Percentiles rank a stretch among this genome's conserved stretches.
Evolutionary conservation across 2,888 invertebrate genomes (phyloP).

Genomic region (Cephalotes varians): DNA sequence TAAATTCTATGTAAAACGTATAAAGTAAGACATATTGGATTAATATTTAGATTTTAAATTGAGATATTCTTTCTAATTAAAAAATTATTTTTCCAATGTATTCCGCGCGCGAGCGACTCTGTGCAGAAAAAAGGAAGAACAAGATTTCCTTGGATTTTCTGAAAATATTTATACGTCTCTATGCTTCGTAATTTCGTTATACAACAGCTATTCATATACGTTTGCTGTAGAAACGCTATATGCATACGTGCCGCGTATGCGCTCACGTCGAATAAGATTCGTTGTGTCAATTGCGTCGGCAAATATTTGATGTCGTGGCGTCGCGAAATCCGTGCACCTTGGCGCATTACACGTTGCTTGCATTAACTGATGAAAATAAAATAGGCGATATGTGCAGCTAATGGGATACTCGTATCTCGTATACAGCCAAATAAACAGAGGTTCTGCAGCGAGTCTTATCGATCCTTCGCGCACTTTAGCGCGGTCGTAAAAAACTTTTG

Average conservation of each 20-base stretch:
- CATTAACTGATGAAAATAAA: constrained; percentile 66
- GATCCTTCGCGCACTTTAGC: constrained; percentile 46
- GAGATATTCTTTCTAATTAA: neutral
- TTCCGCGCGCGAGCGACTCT: neutral
- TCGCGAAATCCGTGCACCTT: constrained; percentile 51
- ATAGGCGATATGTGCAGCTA: constrained; percentile 38
- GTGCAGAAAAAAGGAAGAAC: neutral
- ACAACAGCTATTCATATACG: neutral
- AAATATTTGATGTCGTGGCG: constrained; percentile 68
- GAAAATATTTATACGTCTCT: neutral
- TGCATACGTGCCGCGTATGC: constrained; percentile 55
- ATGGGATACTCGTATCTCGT: constrained; percentile 40
- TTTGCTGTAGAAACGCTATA: constrained; percentile 1
- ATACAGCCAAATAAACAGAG: constrained; percentile 47
- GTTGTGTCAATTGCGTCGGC: constrained; percentile 63
- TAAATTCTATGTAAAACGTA: neutral
- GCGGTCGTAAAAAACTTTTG: constrained; percentile 28
- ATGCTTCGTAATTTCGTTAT: constrained; percentile 20
- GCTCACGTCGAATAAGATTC: constrained; percentile 68
- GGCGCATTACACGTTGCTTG: constrained; percentile 56
- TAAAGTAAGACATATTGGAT: neutral
- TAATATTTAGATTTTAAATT: constrained; percentile 19
- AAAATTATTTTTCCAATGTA: constrained; percentile 9
- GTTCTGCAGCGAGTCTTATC: constrained; percentile 49
- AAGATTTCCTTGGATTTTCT: neutral